Base-by-base conservation (phyloP, 2,113 vertebrate species). In the Sinocyclocheilus anophthalmus region DNA sequence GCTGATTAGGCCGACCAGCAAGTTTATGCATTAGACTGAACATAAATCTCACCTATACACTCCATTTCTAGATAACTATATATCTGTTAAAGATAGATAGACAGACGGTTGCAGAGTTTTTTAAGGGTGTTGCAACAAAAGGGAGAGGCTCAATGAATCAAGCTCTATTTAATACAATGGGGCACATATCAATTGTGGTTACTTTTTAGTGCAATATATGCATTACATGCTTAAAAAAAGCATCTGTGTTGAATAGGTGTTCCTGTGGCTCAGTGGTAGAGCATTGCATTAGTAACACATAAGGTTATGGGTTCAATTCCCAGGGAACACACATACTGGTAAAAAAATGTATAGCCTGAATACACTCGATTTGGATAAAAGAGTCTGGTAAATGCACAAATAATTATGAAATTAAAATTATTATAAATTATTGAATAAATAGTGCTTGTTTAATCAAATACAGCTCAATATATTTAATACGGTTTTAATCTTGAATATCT, bases 401-500 rank as follows among this genome's bases (percentile, higher is more conserved):
- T 33, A 33, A 33, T 33, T 33, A 33, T 33, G 30, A 33, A 33
- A 33, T 33, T 33, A 33, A 33, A 3, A 33, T 33, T 33, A 33
- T 33, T 33, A 33, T 33, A 33, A 33, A 33, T 33, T 33, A 33
- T 33, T 33, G 30, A 92, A 93, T 92, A 92, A 94, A 94, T 90
- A 93, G 78, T 84, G 59, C 50, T 53, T 14, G 88, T 85, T 88
- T 94, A 92, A 94, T 94, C 93, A 94, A 90, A 92, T 89, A 76
- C 20, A 89, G 9, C 45, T 45, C 90, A 91, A 93, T 93, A 90
- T 89, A 91, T 90, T 92, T 93, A 89, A 88, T 90, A 92, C 92
- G 90, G 90, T 91, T 82, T 86, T 90, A 88, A 94, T 93, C 91
- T 91, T 91, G 92, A 94, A 94, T 94, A 91, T 93, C 90, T 94